Evolutionary conservation across 2,888 invertebrate species (phyloP), one percentile per base, ranked within the genome.

Genomic region (Rhogogaster chlorosoma): DNA sequence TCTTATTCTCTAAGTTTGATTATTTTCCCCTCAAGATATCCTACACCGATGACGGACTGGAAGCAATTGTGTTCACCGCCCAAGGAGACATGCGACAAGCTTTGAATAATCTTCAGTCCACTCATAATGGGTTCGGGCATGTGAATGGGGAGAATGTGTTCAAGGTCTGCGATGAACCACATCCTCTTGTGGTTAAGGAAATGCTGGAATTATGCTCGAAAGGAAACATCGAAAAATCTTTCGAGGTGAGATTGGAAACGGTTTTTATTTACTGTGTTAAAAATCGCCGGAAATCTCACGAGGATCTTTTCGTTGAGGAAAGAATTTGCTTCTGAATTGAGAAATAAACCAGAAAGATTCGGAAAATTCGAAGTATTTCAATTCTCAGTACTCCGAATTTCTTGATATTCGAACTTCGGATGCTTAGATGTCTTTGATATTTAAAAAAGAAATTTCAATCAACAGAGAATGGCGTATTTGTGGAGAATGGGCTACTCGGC

Each of bases 71-170:
- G 42, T 99, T 99, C 94, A 99, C 99, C 0, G 98, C 99, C 0
- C 99, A 99, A 94, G 99, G 99, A 0, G 99, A 99, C 93, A 97
- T 99, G 97, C 95, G 99, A 89, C 98, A 99, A 92, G 99, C 97
- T 0, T 94, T 99, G 73, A 99, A 99, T 94, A 99, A 99, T 95
- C 94, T 99, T 84, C 99, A 99, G 94, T 98, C 98, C 0, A 98
- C 98, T 0, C 97, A 96, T 80, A 98, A 99, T 93, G 98, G 98
- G 10, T 99, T 98, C 94, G 97, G 96, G 0, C 96, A 97, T 90
- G 97, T 99, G n/a, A 98, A 96, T 88, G 96, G 97, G 80, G 97
- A 97, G 88, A 98, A 99, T 94, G 99, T 99, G 29, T 99, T 99
- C 93, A 99, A 99, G 95, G 99, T 99, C 12, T 99, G 99, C 93